Conservation (phyloP, 2,113 vertebrate species). For the Bos javanicus region DNA sequence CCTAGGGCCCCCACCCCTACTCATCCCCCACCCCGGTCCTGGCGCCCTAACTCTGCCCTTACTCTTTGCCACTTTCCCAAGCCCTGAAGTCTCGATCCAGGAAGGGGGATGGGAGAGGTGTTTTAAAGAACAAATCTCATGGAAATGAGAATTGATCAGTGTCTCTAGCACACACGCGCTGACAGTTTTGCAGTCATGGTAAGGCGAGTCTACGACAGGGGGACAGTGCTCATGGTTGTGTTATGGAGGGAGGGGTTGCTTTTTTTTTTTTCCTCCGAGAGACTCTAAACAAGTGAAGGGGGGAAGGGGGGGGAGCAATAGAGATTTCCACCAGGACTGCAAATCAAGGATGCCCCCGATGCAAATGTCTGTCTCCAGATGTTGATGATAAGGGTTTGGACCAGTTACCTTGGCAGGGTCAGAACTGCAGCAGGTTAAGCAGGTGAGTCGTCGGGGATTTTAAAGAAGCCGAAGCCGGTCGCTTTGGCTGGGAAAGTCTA, state of each 20-base stretch:
- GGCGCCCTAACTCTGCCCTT: slow-evolving; percentile 57
- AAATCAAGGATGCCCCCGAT: slow-evolving; percentile 65
- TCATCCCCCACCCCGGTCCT: background rate
- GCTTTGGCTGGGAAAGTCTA: slow-evolving; percentile 80
- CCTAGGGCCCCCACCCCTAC: background rate
- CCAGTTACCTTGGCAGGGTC: slow-evolving; percentile 82
- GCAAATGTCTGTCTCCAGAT: slow-evolving; percentile 70
- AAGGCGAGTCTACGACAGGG: slow-evolving; percentile 12
- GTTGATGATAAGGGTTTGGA: slow-evolving; percentile 56
- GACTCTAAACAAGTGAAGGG: slow-evolving; percentile 73
- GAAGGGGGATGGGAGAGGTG: slow-evolving; percentile 43
- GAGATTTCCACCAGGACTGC: slow-evolving; percentile 56
- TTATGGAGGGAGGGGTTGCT: slow-evolving; percentile 26
- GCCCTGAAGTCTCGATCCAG: slow-evolving; percentile 31
- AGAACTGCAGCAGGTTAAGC: slow-evolving; percentile 79
- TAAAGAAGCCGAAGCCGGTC: slow-evolving; percentile 81
- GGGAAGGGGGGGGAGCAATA: slow-evolving; percentile 26
- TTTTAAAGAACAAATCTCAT: slow-evolving; percentile 47
- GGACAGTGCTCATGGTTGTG: slow-evolving; percentile 48
- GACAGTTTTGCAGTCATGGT: slow-evolving; percentile 56
- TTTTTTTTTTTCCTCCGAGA: slow-evolving; percentile 10
- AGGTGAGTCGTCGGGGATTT: slow-evolving; percentile 81
- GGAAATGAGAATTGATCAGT: slow-evolving; percentile 26
- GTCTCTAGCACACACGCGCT: slow-evolving; percentile 32
- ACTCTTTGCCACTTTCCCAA: slow-evolving; percentile 63